A percentile compares a stretch with the other conserved stretches of the same genome.
These are phyloP conservation scores for Phoxinus dragarum DNA, from an alignment of 2,797 vertebrate species.

Conservation along the genomic window DNA sequence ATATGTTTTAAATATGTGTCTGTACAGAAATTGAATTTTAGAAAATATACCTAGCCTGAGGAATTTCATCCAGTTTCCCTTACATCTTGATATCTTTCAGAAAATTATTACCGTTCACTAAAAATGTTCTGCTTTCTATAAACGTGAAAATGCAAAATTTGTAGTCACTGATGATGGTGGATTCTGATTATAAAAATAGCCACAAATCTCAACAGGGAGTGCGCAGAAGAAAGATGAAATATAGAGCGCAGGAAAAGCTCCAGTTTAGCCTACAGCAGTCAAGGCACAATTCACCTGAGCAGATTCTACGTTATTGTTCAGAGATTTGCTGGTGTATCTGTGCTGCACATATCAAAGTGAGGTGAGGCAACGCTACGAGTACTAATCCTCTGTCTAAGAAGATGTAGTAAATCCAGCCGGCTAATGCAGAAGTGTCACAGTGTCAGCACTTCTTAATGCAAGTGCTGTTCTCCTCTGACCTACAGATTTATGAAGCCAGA, in stretches of 20 bases:
- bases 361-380: constrained; percentile 54
- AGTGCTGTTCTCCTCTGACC: constrained; percentile 68
- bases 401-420: constrained; percentile 71
- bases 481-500: constrained; percentile 62
- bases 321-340: constrained; percentile 10
- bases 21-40: not conserved
- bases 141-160: not conserved
- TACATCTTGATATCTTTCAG: not conserved
- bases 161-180: not conserved
- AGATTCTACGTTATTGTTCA: constrained; percentile 10
- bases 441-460: constrained; percentile 78
- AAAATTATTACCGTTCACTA: not conserved
- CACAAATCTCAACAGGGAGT: not conserved
- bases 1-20: not conserved
- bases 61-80: not conserved
- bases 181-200: not conserved
- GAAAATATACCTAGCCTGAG: not conserved
- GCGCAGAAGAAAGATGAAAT: not conserved
- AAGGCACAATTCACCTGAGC: constrained; percentile 4
- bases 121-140: not conserved
- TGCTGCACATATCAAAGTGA: constrained; percentile 22
- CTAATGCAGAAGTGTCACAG: constrained; percentile 70
- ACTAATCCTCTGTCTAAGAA: constrained; percentile 62
- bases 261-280: not conserved
- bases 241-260: not conserved